phyloP scores from a whole-genome alignment of 2,113 vertebrate genomes.

The Columba livia region DNA sequence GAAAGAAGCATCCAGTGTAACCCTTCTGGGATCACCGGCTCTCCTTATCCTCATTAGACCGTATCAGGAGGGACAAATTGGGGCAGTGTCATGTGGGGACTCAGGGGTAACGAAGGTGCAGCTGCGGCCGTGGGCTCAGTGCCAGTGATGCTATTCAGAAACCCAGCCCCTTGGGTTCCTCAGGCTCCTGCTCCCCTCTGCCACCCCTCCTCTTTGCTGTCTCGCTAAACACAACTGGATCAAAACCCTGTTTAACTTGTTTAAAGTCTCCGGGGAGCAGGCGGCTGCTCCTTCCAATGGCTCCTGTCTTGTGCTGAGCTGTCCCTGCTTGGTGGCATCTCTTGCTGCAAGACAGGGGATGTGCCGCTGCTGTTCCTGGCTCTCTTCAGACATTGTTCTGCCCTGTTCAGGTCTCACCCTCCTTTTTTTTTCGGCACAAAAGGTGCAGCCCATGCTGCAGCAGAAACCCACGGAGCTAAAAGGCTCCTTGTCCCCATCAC shows the following conservation, averaged over 20 bases:
- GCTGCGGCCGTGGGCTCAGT: background rate
- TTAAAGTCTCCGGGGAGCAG: background rate
- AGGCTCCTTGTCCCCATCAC: background rate
- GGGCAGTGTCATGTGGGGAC: background rate
- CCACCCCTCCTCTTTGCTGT: background rate
- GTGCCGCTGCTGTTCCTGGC: background rate
- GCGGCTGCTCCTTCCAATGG: rapidly evolving
- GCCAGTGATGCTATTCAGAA: background rate
- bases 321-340: background rate
- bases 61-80: conserved; percentile 52
- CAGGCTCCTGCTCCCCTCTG: background rate
- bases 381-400: background rate
- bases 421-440: background rate
- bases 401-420: background rate
- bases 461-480: background rate
- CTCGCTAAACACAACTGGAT: background rate
- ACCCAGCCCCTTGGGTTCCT: background rate
- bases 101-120: background rate
- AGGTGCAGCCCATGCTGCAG: background rate
- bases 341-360: rapidly evolving
- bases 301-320: background rate
- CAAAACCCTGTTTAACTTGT: background rate
- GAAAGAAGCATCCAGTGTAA: background rate
- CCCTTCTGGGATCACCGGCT: background rate
- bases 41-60: conserved; percentile 30